Evolutionary conservation across 2,888 invertebrate genomes (phyloP), one percentile per base, ranked within the genome.

Genomic region (Vannuccia rotundouncinata): DNA sequence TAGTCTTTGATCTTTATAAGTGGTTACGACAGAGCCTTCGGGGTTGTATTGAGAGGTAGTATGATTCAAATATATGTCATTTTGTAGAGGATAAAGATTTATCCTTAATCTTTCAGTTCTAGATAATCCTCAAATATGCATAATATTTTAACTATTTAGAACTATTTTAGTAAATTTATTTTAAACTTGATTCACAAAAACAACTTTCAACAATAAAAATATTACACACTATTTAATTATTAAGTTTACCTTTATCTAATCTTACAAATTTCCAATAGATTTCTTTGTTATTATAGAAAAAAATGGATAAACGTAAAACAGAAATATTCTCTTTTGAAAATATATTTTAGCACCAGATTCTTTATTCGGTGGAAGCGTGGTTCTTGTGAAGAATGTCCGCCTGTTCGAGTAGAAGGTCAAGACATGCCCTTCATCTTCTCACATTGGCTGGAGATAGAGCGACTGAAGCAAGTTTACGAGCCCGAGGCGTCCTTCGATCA

Each of bases 361-460:
- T 93, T 95, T 85, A 91, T 92, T 0, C 91, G 95, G 5, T 95
- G 95, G 95, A 92, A 93, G 92, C 90, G 91, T 84, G 92, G 92
- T 13, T 92, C 93, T 0, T 95, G 95, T 84, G 85, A 93, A 0
- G 90, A 91, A 59, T 93, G 93, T 82, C 90, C 91, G 0, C 91
- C 92, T 0, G 91, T 92, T 82, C 89, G 89, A 83, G 88, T 91
- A 10, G 89, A 89, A 0, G 90, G 91, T 0, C 90, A 90, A 78
- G 92, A 90, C 84, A 90, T 91, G 59, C 90, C 90, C 81, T 91
- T 91, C 83, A 89, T 91, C 0, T 93, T 92, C 86, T 74, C 73
- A 5, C 31, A 79, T 30, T 2, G 22, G n/a, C 17, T 79, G n/a
- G 79, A 79, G 22, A 31, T 79, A 1, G 74, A 79, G n/a, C 28